Evolutionary conservation across 2,113 vertebrate genomes (phyloP).

Genomic region (Thryonomys swinderianus): DNA sequence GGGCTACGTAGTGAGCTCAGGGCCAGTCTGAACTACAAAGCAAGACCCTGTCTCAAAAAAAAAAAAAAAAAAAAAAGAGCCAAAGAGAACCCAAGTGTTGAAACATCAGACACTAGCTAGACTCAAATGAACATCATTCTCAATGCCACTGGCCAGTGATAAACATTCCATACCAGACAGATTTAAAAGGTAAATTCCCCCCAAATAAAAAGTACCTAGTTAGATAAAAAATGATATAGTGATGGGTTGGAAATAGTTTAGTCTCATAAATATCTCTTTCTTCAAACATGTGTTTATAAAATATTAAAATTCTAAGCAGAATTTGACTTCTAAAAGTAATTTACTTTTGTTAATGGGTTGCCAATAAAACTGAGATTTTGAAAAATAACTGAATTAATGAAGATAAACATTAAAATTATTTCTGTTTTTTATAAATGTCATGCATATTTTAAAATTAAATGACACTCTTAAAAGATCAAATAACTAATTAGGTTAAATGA

Average conservation of each 20-base stretch:
- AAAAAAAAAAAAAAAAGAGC: too few relatives aligned
- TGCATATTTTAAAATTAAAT: slow-evolving; percentile 67
- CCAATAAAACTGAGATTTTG: slow-evolving; percentile 45
- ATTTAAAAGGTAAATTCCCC: not conserved
- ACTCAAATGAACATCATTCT: not conserved
- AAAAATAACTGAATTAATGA: slow-evolving; percentile 55
- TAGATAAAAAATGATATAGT: not conserved
- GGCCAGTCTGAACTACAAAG: too few relatives aligned
- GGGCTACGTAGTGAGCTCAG: too few relatives aligned
- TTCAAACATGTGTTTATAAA: not conserved
- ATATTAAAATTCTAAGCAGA: slow-evolving; percentile 15
- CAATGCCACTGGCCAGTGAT: not conserved
- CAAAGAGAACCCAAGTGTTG: not conserved
- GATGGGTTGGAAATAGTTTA: not conserved
- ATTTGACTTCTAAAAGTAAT: slow-evolving; percentile 26
- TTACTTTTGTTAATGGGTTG: slow-evolving; percentile 13
- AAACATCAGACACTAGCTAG: not conserved
- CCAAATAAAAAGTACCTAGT: not conserved
- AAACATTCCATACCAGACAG: not conserved
- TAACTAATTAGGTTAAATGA: slow-evolving; percentile 53
- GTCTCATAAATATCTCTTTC: slow-evolving; percentile 26
- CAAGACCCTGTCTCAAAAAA: too few relatives aligned
- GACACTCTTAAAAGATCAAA: slow-evolving; percentile 42
- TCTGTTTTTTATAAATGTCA: slow-evolving; percentile 41
- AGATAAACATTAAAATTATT: slow-evolving; percentile 48